Evolutionary conservation across 2,888 invertebrate species (phyloP).

Genomic region (Steinernema carpocapsae): DNA sequence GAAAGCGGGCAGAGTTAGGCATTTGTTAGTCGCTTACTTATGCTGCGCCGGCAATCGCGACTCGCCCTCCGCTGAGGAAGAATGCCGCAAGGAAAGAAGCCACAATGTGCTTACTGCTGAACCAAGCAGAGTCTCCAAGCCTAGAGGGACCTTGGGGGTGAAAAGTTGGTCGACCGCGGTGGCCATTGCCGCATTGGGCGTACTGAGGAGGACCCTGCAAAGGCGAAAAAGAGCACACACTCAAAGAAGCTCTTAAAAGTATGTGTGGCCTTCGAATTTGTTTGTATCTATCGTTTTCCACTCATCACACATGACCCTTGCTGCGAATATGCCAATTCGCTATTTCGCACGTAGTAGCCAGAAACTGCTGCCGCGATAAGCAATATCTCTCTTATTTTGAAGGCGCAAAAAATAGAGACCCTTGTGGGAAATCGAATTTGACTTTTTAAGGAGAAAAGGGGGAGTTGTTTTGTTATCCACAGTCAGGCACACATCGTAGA

Average conservation of each 20-base stretch:
- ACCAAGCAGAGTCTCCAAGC: no score
- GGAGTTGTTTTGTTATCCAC: no score
- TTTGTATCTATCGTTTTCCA: slow-evolving; percentile 12
- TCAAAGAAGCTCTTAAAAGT: slow-evolving; percentile 14
- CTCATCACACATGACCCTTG: slow-evolving; percentile 1
- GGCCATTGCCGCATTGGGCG: background rate
- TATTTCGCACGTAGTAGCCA: background rate
- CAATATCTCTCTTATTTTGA: no score
- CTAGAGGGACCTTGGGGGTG: no score
- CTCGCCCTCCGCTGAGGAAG: background rate
- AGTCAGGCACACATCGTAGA: no score
- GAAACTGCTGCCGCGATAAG: no score
- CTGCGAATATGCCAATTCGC: background rate
- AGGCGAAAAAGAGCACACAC: slow-evolving; percentile 25
- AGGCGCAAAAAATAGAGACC: no score
- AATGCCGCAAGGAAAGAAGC: slow-evolving; percentile 17
- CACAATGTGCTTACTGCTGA: background rate
- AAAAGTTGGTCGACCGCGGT: background rate
- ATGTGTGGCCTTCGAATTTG: slow-evolving; percentile 28
- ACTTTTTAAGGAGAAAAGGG: no score
- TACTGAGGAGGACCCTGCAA: background rate
- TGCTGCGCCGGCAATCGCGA: slow-evolving; percentile 26
- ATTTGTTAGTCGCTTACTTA: slow-evolving; percentile 30
- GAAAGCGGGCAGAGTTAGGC: slow-evolving; percentile 14
- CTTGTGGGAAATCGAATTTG: no score